Conservation (phyloP, 2,888 invertebrate genomes). For the Eupelmus urozonus region DNA sequence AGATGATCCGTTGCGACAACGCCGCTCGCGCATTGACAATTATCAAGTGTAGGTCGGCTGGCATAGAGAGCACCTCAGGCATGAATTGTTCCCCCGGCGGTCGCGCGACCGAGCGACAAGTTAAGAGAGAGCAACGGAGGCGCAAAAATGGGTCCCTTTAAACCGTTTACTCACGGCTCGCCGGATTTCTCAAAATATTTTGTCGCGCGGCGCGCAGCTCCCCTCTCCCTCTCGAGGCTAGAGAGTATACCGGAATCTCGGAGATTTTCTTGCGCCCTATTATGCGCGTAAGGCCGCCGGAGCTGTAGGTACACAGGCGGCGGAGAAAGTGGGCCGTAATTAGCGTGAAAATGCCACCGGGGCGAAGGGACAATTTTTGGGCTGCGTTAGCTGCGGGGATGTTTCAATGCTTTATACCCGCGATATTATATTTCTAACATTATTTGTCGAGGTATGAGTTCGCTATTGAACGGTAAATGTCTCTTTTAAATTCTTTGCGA, state of each 20-base stretch:
- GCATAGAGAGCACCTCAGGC: constrained; percentile 61
- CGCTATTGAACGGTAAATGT: background rate
- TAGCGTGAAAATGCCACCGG: constrained; percentile 43
- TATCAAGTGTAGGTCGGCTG: constrained; percentile 63
- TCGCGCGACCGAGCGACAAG: too few species aligned
- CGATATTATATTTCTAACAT: constrained; percentile 40
- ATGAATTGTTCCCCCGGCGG: constrained; percentile 68
- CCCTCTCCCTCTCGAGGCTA: background rate
- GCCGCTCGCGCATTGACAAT: constrained; percentile 63
- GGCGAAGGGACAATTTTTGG: constrained; percentile 32
- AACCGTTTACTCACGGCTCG: constrained; percentile 76
- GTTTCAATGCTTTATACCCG: background rate
- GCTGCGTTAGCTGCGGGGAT: too few species aligned
- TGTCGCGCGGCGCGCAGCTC: constrained; percentile 67
- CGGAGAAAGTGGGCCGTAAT: constrained; percentile 31
- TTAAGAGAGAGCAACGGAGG: constrained; percentile 63
- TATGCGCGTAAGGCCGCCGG: background rate
- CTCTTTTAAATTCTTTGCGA: background rate
- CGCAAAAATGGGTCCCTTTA: constrained; percentile 63
- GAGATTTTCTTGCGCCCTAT: constrained; percentile 11
- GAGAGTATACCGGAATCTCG: background rate
- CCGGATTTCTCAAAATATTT: constrained; percentile 75
- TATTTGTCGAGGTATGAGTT: constrained; percentile 5
- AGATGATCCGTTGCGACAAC: constrained; percentile 71
- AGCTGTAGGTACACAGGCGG: too few species aligned